Evolutionary conservation across 2,888 invertebrate species (phyloP).

Genomic region (Ophonus ardosiacus): DNA sequence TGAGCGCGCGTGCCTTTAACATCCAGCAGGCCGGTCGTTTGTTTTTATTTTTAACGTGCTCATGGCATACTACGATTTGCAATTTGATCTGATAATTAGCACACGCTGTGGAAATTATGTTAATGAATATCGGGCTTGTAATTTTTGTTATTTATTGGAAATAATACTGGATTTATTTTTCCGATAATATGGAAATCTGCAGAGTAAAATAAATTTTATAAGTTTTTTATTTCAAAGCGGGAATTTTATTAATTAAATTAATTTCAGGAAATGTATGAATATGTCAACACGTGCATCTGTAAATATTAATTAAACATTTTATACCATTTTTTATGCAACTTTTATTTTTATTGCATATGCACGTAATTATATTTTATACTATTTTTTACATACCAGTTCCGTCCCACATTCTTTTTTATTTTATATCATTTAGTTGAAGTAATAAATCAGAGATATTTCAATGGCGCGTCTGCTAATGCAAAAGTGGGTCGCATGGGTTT

Average conservation of each 20-base stretch:
- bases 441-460: too few relatives aligned
- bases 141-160: constrained; percentile 27
- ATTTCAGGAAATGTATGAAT: not conserved
- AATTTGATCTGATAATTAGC: constrained; percentile 28
- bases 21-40: constrained; percentile 8
- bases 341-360: not conserved
- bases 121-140: not conserved
- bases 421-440: too few relatives aligned
- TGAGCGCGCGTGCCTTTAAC: constrained; percentile 14
- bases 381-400: too few relatives aligned
- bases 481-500: too few relatives aligned
- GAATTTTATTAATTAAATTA: not conserved
- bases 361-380: too few relatives aligned
- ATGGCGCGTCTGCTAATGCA: too few relatives aligned
- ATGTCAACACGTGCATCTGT: not conserved
- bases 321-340: not conserved
- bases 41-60: constrained; percentile 4
- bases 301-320: not conserved
- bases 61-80: constrained; percentile 6
- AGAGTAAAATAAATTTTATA: not conserved
- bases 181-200: constrained; percentile 12
- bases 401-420: too few relatives aligned
- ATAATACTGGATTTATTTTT: constrained; percentile 30
- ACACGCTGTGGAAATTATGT: not conserved
- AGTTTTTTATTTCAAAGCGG: not conserved